Evolutionary conservation across 2,888 invertebrate species (phyloP), one percentile per base, ranked within the genome.

Genomic region (Synergus gifuensis): DNA sequence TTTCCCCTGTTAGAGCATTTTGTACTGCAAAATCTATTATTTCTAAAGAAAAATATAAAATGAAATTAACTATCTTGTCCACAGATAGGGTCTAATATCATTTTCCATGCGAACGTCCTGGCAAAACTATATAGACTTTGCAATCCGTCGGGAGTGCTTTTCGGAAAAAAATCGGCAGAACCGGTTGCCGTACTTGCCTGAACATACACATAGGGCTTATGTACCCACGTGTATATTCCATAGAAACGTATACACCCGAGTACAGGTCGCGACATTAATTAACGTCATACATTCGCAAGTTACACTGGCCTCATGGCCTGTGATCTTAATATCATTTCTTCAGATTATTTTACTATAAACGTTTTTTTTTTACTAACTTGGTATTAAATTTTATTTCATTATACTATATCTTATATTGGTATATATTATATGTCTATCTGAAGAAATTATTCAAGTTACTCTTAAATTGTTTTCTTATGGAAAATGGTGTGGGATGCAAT

Each of bases 81-180:
- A 54, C 49, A 54, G n/a, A 54, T n/a, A 54, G 49, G 49, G 16
- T 54, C 49, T 42, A 54, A 54, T 54, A 54, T 54, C 22, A 60
- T 22, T 60, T 8, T 60, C 11, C n/a, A 22, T 60, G 60, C 11
- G 12, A 66, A 28, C 14, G 49, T 54, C 78, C 18, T 78, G 54
- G 78, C 67, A 44, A 76, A 78, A 73, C 78, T 36, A 73, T 22
- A 79, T 28, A 18, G 77, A 86, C 87, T 87, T 87, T 87, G 84
- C 83, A 83, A 85, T 86, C 79, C 79, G 81, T 84, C 81, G 80
- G 81, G 69, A 78, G 82, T 83, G 79, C 84, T 87, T 86, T 87
- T 87, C 82, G 84, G 83, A 87, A 87, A 87, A 87, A 87, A 87
- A 86, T 87, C 81, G 80, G 79, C 66, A 81, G 81, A 87, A 87